These are phyloP conservation scores for Hesperophylax magnus DNA, from an alignment of 1,140 invertebrate species.

Conservation along the genomic window DNA sequence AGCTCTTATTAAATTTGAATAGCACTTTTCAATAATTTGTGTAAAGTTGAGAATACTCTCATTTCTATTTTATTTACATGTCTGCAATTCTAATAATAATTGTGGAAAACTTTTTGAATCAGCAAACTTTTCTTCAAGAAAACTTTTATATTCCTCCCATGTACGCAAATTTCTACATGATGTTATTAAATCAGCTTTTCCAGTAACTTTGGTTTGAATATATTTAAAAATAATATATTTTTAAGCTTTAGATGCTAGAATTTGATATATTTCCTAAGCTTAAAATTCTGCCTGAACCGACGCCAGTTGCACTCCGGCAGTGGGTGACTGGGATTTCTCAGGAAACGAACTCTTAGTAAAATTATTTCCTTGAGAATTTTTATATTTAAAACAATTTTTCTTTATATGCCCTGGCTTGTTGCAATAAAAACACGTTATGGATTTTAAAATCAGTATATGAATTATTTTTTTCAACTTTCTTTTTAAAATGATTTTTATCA, in stretches of 20 bases:
- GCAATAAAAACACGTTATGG: too few species aligned
- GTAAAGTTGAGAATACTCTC: neutral
- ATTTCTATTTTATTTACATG: neutral
- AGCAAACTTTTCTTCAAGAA: neutral
- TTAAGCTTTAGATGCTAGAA: neutral
- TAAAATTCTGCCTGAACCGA: too few species aligned
- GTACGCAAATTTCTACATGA: neutral
- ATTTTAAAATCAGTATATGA: too few species aligned
- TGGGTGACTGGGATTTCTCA: too few species aligned
- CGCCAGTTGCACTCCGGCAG: too few species aligned
- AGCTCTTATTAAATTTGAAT: neutral
- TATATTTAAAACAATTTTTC: too few species aligned
- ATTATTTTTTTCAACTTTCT: too few species aligned
- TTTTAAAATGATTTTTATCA: too few species aligned
- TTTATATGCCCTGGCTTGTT: too few species aligned
- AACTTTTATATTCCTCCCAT: neutral
- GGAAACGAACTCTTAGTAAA: too few species aligned
- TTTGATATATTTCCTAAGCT: too few species aligned
- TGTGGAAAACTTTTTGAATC: neutral
- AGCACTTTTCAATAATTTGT: neutral
- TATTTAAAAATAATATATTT: neutral
- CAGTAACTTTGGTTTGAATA: neutral
- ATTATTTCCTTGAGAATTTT: too few species aligned
- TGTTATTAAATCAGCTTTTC: neutral
- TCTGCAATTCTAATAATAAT: neutral